These are phyloP conservation scores for Mormyrops attenuatus DNA, from an alignment of 2,797 vertebrate species.

Conservation along the genomic window DNA sequence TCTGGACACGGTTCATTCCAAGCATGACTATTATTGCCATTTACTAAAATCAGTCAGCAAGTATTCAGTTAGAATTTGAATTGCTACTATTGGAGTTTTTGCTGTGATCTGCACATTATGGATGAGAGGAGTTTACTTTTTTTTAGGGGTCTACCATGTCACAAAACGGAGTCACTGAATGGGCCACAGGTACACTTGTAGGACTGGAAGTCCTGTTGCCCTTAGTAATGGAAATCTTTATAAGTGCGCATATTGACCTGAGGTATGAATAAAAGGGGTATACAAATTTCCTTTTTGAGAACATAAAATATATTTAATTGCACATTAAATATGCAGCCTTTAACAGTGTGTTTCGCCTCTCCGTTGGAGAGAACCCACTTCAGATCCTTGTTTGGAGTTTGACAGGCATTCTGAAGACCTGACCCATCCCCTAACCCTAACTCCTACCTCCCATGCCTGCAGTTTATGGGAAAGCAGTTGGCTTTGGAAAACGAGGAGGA, in stretches of 20 bases:
- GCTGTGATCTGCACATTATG: neutral
- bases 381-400: neutral
- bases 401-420: neutral
- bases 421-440: neutral
- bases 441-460: neutral
- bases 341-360: neutral
- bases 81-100: neutral
- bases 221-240: conserved; percentile 1
- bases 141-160: neutral
- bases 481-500: neutral
- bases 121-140: neutral
- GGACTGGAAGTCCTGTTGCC: neutral
- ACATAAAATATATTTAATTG: neutral
- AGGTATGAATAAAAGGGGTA: neutral
- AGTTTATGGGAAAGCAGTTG: neutral
- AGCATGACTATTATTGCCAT: neutral
- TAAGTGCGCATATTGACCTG: neutral
- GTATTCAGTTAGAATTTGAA: neutral
- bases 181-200: neutral
- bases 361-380: neutral
- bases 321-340: neutral
- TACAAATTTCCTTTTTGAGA: neutral
- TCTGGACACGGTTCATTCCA: neutral
- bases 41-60: neutral
- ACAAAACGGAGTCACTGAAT: neutral